Evolutionary conservation across 2,797 vertebrate genomes (phyloP).

Genomic region (Nasua narica): DNA sequence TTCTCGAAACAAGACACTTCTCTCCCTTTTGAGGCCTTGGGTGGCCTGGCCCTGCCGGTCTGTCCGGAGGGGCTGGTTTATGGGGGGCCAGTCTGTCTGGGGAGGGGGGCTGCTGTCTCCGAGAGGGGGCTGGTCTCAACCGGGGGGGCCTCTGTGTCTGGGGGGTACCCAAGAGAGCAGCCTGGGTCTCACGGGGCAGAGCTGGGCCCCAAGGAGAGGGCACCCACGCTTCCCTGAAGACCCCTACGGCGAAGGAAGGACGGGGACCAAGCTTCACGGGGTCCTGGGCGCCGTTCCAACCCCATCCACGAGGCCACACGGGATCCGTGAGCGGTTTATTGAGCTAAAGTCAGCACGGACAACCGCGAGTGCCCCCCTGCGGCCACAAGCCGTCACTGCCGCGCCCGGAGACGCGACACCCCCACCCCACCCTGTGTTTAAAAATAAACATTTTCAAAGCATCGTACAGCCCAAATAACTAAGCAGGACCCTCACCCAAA

Average conservation of each 20-base stretch:
- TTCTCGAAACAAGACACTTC: not conserved
- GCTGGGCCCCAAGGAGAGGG: not conserved
- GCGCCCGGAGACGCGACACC: constrained; percentile 14
- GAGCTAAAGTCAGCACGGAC: constrained; percentile 24
- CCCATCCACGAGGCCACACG: not conserved
- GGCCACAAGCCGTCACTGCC: constrained; percentile 38
- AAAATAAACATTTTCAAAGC: constrained; percentile 63
- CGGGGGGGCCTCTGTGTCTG: too few species aligned
- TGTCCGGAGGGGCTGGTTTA: too few species aligned
- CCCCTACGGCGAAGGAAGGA: too few species aligned
- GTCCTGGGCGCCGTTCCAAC: not conserved
- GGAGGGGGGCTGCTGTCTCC: too few species aligned
- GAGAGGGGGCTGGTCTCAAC: too few species aligned
- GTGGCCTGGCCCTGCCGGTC: not conserved
- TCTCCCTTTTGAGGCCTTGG: not conserved
- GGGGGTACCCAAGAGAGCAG: too few species aligned
- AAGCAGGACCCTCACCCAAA: constrained; percentile 40
- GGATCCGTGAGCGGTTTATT: constrained; percentile 37
- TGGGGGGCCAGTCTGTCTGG: too few species aligned
- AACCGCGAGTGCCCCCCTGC: not conserved
- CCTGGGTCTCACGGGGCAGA: not conserved
- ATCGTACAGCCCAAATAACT: constrained; percentile 47
- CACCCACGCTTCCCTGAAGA: not conserved
- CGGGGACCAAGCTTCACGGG: rapidly evolving
- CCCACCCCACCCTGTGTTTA: not conserved